These are phyloP conservation scores for Tridacna gigas DNA, from an alignment of 2,888 invertebrate species.

Conservation along the genomic window DNA sequence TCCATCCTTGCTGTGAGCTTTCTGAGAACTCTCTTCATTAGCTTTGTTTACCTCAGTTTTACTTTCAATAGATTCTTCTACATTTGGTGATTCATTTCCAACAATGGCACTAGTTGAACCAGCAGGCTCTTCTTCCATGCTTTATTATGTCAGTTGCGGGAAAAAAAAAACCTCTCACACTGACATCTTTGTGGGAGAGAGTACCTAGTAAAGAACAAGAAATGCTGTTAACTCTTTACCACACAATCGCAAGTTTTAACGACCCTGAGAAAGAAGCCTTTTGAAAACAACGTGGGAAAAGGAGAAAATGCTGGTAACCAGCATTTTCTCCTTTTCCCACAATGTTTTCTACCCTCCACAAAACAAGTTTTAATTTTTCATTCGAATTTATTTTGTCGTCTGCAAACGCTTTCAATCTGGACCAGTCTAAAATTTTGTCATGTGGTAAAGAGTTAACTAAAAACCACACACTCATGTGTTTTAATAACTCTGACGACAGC, in stretches of 20 bases:
- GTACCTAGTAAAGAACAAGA: neutral
- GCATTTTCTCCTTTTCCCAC: neutral
- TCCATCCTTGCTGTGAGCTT: slow-evolving; percentile 42
- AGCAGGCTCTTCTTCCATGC: slow-evolving; percentile 8
- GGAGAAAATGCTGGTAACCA: neutral
- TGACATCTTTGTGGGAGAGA: neutral
- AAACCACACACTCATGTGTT: no score
- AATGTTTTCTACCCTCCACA: no score
- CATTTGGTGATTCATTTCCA: neutral
- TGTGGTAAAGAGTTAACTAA: no score
- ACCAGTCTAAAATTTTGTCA: no score
- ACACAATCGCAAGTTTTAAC: no score
- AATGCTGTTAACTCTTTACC: no score
- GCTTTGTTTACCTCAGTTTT: neutral
- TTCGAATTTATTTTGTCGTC: no score
- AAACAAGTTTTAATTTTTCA: no score
- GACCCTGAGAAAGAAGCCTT: neutral
- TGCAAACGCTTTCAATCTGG: no score
- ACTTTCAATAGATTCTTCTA: neutral
- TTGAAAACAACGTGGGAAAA: neutral
- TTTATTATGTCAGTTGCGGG: neutral
- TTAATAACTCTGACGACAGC: no score
- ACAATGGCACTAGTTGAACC: neutral
- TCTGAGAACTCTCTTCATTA: slow-evolving; percentile 26
- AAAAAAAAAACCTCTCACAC: neutral